Evolutionary conservation across 2,113 vertebrate genomes (phyloP).

Genomic region (Saccopteryx leptura): DNA sequence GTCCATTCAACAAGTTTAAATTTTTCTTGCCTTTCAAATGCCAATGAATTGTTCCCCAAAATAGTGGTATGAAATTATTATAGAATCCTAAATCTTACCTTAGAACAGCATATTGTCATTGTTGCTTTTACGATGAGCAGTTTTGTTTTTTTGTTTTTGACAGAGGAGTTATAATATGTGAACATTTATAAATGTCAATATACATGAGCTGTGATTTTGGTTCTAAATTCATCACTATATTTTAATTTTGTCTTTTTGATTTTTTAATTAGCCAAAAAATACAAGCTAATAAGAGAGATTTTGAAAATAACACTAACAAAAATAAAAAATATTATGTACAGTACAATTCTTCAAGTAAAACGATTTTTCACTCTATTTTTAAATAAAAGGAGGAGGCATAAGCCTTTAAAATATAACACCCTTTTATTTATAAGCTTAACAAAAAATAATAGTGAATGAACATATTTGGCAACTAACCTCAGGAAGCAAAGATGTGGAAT

Average conservation of each 20-base stretch:
- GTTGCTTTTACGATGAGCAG: not conserved
- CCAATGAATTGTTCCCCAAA: not conserved
- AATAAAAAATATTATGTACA: not conserved
- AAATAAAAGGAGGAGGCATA: not conserved
- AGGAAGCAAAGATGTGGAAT: not conserved
- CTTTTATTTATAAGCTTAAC: not conserved
- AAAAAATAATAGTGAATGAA: not conserved
- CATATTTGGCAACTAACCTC: not conserved
- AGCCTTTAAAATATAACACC: not conserved
- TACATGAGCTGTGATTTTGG: not conserved
- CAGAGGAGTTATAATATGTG: not conserved
- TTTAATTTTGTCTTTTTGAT: not conserved
- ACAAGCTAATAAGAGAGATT: not conserved
- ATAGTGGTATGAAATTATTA: not conserved
- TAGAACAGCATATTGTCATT: not conserved
- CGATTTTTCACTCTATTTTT: not conserved
- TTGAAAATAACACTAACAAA: not conserved
- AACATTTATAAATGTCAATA: not conserved
- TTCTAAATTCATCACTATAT: not conserved
- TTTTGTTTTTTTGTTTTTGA: not conserved
- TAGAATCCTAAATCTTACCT: not conserved
- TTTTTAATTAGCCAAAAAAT: constrained; percentile 43
- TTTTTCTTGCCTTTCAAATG: constrained; percentile 33
- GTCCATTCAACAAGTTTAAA: not conserved
- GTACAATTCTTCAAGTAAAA: not conserved